A percentile compares a stretch with the other conserved stretches of the same genome.
These are phyloP conservation scores for Sitta europaea DNA, from an alignment of 2,113 vertebrate genomes.

Conservation along the genomic window DNA sequence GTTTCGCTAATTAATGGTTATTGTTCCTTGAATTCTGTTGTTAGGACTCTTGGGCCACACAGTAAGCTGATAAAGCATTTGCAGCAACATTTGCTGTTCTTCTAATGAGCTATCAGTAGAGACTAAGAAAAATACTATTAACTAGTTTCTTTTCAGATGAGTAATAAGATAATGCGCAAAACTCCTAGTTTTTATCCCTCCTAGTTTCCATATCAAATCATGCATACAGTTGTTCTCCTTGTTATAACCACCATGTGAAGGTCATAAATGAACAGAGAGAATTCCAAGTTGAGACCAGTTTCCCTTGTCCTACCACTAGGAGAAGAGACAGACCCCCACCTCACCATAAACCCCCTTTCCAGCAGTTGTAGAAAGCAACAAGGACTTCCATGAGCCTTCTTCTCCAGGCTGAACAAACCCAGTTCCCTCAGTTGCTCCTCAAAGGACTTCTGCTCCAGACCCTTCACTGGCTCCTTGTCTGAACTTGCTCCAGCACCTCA, in stretches of 20 bases:
- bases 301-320: background rate
- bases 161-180: background rate
- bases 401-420: background rate
- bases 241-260: background rate
- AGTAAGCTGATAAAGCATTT: background rate
- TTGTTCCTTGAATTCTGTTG: slow-evolving; percentile 1
- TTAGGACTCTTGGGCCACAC: background rate
- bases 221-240: background rate
- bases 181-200: background rate
- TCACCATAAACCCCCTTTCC: background rate
- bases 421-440: background rate
- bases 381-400: background rate
- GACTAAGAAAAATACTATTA: background rate
- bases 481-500: fast-evolving
- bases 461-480: background rate
- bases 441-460: background rate
- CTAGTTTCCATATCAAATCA: background rate
- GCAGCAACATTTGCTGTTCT: slow-evolving; percentile 7
- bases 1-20: background rate
- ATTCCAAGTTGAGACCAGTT: background rate
- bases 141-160: background rate
- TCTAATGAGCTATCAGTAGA: background rate
- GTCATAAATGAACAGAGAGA: background rate
- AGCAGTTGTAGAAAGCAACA: background rate
- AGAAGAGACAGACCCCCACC: background rate